A percentile compares a stretch with the other conserved stretches of the same genome.
phyloP scores from a whole-genome alignment of 35 echinoderm and acorn worm species.

The Nesometra sesokonis region DNA sequence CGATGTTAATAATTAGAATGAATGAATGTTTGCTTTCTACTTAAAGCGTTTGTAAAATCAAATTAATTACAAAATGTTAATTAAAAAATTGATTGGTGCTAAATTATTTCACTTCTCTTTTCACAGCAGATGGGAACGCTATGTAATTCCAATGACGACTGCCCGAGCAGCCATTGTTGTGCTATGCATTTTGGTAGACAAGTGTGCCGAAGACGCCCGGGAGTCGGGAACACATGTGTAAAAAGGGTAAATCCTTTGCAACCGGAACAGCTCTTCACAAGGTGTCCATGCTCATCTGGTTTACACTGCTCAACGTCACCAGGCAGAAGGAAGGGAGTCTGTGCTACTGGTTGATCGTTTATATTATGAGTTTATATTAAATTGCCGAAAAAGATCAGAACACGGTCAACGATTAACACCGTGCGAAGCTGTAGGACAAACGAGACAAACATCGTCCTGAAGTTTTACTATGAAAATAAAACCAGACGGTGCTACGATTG shows the following conservation, averaged over 20 bases:
- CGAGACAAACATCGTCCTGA: too few species aligned
- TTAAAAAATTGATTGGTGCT: background rate
- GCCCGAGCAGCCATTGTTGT: background rate
- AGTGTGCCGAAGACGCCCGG: background rate
- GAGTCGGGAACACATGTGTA: background rate
- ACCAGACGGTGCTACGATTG: too few species aligned
- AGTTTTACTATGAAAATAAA: too few species aligned
- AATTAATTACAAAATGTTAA: background rate
- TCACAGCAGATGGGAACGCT: background rate
- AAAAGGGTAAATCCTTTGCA: background rate
- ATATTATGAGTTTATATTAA: too few species aligned
- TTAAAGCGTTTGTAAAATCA: background rate
- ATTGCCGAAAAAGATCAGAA: too few species aligned
- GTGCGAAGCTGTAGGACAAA: too few species aligned
- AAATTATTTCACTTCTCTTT: background rate
- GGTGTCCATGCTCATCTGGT: background rate
- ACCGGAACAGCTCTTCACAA: background rate
- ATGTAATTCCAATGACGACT: background rate
- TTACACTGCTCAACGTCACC: background rate
- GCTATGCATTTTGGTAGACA: background rate
- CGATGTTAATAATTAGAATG: background rate
- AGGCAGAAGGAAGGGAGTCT: background rate
- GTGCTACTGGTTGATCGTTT: background rate
- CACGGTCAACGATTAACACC: too few species aligned
- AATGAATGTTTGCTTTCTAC: background rate